These are phyloP conservation scores for Halocaridina rubra DNA, from an alignment of 2,888 invertebrate genomes.

Conservation along the genomic window DNA sequence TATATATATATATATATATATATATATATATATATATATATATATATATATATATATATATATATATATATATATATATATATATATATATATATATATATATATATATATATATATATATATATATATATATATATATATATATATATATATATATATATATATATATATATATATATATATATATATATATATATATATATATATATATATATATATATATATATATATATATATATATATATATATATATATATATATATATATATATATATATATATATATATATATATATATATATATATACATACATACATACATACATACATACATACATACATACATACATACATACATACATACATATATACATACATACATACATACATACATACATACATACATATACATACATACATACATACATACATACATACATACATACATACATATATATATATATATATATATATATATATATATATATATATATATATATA, in stretches of 20 bases:
- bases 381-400: not conserved
- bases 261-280: not conserved
- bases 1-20: not conserved
- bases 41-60: not conserved
- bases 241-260: not conserved
- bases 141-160: not conserved
- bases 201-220: not conserved
- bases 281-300: not conserved
- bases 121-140: not conserved
- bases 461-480: not conserved
- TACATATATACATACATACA: not conserved
- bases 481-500: not conserved
- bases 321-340: not conserved
- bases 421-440: not conserved
- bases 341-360: not conserved
- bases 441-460: not conserved
- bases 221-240: not conserved
- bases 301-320: not conserved
- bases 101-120: not conserved
- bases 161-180: not conserved
- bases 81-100: not conserved
- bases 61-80: not conserved
- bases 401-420: not conserved
- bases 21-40: not conserved
- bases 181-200: not conserved